These are phyloP conservation scores for Eriosoma lanigerum DNA, from an alignment of 1,140 invertebrate genomes.

Conservation along the genomic window DNA sequence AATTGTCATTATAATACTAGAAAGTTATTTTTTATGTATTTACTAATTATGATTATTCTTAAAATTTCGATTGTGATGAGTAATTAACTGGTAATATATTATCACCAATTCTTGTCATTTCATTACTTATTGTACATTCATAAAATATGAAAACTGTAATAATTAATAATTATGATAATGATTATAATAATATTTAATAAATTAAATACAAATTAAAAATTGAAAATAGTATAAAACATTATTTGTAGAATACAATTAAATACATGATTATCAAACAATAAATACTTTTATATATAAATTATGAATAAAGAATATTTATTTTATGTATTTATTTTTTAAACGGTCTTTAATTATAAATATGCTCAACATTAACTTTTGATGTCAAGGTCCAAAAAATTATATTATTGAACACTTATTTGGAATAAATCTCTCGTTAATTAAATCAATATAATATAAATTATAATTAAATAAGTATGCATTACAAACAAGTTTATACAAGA, in stretches of 20 bases:
- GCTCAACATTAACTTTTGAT: not conserved
- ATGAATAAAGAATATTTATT: too few species aligned
- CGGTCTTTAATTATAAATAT: not conserved
- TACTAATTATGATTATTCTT: slow-evolving; percentile 47
- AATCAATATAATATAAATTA: not conserved
- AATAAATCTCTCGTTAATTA: slow-evolving; percentile 3
- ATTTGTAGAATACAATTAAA: too few species aligned
- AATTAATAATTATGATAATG: not conserved
- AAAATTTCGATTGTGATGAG: not conserved
- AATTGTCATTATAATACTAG: slow-evolving; percentile 25
- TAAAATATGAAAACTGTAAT: too few species aligned
- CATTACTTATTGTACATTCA: too few species aligned
- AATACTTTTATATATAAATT: too few species aligned
- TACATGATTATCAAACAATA: too few species aligned
- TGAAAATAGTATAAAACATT: too few species aligned
- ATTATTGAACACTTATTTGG: not conserved
- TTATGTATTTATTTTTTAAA: not conserved
- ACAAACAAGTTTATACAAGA: not conserved
- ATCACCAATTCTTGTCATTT: too few species aligned
- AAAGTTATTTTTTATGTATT: slow-evolving; percentile 33
- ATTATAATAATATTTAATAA: not conserved
- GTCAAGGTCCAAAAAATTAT: slow-evolving; percentile 17
- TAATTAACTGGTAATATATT: not conserved
- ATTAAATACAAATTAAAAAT: too few species aligned
- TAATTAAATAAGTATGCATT: not conserved